A percentile compares a stretch with the other conserved stretches of the same genome.
Conservation (phyloP, 2,888 invertebrate species). For the Melanostoma mellinum region DNA sequence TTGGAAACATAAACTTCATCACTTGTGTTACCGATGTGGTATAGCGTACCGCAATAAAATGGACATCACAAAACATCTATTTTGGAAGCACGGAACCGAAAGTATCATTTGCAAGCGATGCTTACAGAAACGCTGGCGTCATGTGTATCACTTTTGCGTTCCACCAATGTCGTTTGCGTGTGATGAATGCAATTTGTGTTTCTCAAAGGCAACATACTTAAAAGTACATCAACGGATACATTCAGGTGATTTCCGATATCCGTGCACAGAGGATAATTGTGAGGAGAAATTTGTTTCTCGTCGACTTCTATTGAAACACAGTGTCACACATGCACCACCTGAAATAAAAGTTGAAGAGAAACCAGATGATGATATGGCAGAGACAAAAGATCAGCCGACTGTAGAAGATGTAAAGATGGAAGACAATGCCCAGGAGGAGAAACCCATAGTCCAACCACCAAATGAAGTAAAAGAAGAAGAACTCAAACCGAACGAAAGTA, state of each 20-base stretch:
- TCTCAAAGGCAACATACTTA: slow-evolving; percentile 89
- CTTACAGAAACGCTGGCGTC: slow-evolving; percentile 95
- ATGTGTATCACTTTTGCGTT: slow-evolving; percentile 94
- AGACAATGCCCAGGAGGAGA: slow-evolving; percentile 28
- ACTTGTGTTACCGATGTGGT: slow-evolving; percentile 93
- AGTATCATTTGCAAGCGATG: slow-evolving; percentile 93
- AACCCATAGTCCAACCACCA: slow-evolving; percentile 1
- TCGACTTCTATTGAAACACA: slow-evolving; percentile 89
- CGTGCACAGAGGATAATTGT: slow-evolving; percentile 88
- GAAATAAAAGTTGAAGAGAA: slow-evolving; percentile 45
- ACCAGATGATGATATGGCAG: slow-evolving; percentile 31
- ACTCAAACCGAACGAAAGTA: slow-evolving; percentile 55
- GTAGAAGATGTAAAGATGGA: slow-evolving; percentile 28
- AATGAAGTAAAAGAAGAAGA: slow-evolving; percentile 42
- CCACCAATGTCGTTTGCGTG: slow-evolving; percentile 90
- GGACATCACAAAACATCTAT: slow-evolving; percentile 93
- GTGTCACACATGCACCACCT: slow-evolving; percentile 83
- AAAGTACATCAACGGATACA: slow-evolving; percentile 94
- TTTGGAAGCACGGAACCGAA: slow-evolving; percentile 96
- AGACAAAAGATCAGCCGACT: slow-evolving; percentile 29
- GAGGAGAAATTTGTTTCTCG: slow-evolving; percentile 91
- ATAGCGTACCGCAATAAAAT: slow-evolving; percentile 94
- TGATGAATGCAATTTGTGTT: slow-evolving; percentile 90
- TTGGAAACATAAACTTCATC: slow-evolving; percentile 94
- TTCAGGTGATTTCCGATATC: slow-evolving; percentile 87